phyloP scores from a whole-genome alignment of 2,113 vertebrate species.

The Orycteropus afer region DNA sequence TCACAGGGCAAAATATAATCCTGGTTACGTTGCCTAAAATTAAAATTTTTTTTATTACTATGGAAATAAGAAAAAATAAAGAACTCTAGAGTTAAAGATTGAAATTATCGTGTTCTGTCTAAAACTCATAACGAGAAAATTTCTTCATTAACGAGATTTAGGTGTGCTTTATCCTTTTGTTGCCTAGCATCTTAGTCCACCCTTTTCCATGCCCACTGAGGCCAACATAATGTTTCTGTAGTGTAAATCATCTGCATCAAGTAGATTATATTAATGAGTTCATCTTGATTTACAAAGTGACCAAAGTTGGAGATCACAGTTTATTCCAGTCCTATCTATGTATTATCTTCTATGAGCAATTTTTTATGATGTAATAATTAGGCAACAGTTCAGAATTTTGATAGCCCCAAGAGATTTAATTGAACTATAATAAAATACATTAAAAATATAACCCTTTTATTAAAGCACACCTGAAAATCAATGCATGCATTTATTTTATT shows the following conservation, averaged over 20 bases:
- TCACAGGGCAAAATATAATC: neutral
- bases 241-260: conserved; percentile 67
- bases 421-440: conserved; percentile 63
- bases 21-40: neutral
- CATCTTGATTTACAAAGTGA: conserved; percentile 70
- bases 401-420: conserved; percentile 68
- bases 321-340: conserved; percentile 57
- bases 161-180: neutral
- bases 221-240: neutral
- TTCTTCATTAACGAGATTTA: conserved; percentile 27
- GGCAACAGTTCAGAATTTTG: conserved; percentile 57
- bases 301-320: conserved; percentile 63
- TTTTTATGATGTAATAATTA: conserved; percentile 81
- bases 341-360: conserved; percentile 65
- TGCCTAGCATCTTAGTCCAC: neutral
- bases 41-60: neutral
- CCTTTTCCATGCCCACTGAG: neutral
- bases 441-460: conserved; percentile 64
- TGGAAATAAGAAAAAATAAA: neutral
- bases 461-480: conserved; percentile 57
- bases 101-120: neutral
- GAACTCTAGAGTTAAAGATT: neutral
- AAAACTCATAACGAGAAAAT: neutral
- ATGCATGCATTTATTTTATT: conserved; percentile 59
- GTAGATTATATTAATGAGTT: conserved; percentile 75